These are phyloP conservation scores for Lobophora halterata DNA, from an alignment of 2,888 invertebrate genomes.

Conservation along the genomic window DNA sequence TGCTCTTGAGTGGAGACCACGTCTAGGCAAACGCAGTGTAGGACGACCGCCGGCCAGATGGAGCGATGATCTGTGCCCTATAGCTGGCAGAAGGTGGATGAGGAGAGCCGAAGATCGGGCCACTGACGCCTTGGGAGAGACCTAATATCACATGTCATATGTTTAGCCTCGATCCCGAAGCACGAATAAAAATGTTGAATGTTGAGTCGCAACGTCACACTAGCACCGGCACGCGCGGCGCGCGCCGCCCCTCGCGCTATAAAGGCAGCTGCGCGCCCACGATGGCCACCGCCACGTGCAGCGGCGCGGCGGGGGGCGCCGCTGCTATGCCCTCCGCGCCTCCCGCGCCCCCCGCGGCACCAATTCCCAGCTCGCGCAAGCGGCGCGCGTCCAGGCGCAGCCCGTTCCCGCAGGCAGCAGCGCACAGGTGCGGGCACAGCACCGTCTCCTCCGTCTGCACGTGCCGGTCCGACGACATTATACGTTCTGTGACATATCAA, in stretches of 20 bases:
- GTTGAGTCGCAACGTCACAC: constrained; percentile 29
- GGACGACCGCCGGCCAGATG: too few relatives aligned
- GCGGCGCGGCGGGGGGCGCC: constrained; percentile 20
- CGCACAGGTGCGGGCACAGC: constrained; percentile 32
- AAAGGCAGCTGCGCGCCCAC: constrained; percentile 36
- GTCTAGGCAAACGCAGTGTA: too few relatives aligned
- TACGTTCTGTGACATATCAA: constrained; percentile 41
- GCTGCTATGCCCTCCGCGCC: constrained; percentile 11
- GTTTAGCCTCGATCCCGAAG: neutral
- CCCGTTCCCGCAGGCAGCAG: constrained; percentile 21
- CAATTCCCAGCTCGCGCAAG: constrained; percentile 8
- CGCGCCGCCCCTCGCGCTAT: constrained; percentile 38
- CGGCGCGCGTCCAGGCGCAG: constrained; percentile 44
- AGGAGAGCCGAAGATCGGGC: too few relatives aligned
- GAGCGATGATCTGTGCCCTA: too few relatives aligned
- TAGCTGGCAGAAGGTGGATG: too few relatives aligned
- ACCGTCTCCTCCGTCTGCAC: constrained; percentile 62
- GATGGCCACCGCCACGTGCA: constrained; percentile 39
- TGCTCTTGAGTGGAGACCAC: too few relatives aligned
- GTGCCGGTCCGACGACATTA: constrained; percentile 53
- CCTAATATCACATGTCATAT: constrained; percentile 18
- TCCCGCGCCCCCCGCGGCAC: constrained; percentile 21
- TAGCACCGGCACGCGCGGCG: constrained; percentile 39
- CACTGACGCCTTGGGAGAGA: too few relatives aligned
- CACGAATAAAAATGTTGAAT: neutral